Evolutionary conservation across 1,140 invertebrate genomes (phyloP), one percentile per base, ranked within the genome.

Genomic region (fruit fly (Drosophila melanogaster)): DNA sequence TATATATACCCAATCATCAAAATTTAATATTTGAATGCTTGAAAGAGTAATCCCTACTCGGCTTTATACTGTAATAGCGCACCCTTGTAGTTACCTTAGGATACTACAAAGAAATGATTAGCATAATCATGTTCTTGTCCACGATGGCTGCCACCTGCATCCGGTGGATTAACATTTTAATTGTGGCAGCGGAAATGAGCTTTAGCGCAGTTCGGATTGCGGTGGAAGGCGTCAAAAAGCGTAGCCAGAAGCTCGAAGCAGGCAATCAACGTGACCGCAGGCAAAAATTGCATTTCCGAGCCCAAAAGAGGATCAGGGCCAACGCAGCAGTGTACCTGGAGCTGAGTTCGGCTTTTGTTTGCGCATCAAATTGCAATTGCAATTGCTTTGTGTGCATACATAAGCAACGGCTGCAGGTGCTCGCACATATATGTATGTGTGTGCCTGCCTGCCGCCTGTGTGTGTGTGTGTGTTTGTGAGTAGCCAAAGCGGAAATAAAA

Each of bases 281-380:
- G 41, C 30, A 47, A 69, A 64, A 69, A 69, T 67, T 65, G 64
- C 60, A 67, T 66, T 67, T 67, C 44, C 64, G 60, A 67, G 30
- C 44, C 30, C 49, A 51, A 53, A 51, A 38, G 17, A 22, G 54
- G 41, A 56, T 35, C n/a, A 30, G 40, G 49, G 46, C 19, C n/a
- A 47, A n/a, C 22, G 47, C 41, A 19, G 33, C 33, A 26, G 61
- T 54, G 33, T 33, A 35, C 43, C 70, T 61, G 35, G 35, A 44
- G 56, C 43, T 46, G 33, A 49, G 43, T 51, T 77, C 74, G 70
- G 72, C 56, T 73, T 86, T 87, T 86, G 83, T 87, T 87, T 86
- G 83, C 72, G 76, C 84, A 89, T 83, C 79, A 89, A 87, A 89
- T 89, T 89, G 71, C 84, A 80, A 89, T 84, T 80, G 71, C 71